These are phyloP conservation scores for Lasiurus borealis DNA, from an alignment of 2,113 vertebrate genomes.

Conservation along the genomic window DNA sequence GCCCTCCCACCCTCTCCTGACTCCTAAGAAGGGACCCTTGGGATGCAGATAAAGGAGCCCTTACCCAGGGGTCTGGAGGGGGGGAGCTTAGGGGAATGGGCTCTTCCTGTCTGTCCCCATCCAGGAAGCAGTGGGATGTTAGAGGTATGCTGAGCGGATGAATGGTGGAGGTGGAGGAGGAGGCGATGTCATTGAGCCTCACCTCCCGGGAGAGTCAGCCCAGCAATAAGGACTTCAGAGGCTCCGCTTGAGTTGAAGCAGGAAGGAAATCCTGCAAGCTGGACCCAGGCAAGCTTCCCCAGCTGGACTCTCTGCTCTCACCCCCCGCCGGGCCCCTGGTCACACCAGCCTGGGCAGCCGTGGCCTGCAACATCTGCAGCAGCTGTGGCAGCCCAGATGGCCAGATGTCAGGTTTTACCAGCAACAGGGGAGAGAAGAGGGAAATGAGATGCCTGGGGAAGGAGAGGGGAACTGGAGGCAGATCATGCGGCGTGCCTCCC, in stretches of 20 bases:
- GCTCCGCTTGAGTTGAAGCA: conserved; percentile 55
- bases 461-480: neutral
- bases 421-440: conserved; percentile 71
- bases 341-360: conserved; percentile 59
- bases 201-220: conserved; percentile 47
- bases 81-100: neutral
- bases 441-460: neutral
- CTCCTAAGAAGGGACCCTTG: conserved; percentile 6
- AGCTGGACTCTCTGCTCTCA: conserved; percentile 65
- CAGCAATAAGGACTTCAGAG: conserved; percentile 51
- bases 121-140: conserved; percentile 48
- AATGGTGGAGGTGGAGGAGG: conserved; percentile 31
- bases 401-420: conserved; percentile 77
- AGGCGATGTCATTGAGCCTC: neutral
- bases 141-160: neutral
- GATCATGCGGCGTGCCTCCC: neutral
- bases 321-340: conserved; percentile 54
- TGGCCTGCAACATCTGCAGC: conserved; percentile 79
- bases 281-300: conserved; percentile 63
- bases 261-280: conserved; percentile 80
- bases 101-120: neutral
- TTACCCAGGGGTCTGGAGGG: conserved; percentile 6
- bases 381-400: conserved; percentile 81
- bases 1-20: neutral
- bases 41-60: neutral